A percentile compares a stretch with the other conserved stretches of the same genome.
These are phyloP conservation scores for Empis livida DNA, from an alignment of 2,888 invertebrate species.

Conservation along the genomic window DNA sequence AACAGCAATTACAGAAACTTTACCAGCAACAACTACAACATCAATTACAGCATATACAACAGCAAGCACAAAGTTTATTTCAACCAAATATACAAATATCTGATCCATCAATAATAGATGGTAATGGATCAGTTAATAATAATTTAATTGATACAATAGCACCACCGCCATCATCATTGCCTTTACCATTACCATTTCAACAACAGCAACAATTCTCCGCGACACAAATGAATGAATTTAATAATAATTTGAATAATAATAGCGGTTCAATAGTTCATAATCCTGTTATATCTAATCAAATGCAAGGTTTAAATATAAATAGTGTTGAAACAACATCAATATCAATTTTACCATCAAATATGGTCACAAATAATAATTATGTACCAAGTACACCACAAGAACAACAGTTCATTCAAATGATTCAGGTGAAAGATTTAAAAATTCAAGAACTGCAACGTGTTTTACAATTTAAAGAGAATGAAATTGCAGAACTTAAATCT, in stretches of 20 bases:
- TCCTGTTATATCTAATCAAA: conserved; percentile 25
- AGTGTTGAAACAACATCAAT: conserved; percentile 7
- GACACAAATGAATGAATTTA: neutral
- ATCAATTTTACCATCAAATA: conserved; percentile 18
- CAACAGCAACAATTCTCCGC: conserved; percentile 16
- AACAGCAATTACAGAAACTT: conserved; percentile 31
- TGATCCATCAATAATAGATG: neutral
- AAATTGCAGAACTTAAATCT: conserved; percentile 69
- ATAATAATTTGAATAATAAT: neutral
- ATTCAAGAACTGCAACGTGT: conserved; percentile 65
- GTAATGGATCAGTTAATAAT: neutral
- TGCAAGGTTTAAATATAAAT: conserved; percentile 28
- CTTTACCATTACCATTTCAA: conserved; percentile 10
- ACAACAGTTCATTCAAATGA: conserved; percentile 44
- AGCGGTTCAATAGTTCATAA: conserved; percentile 9
- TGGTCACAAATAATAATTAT: conserved; percentile 19
- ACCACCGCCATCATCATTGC: conserved; percentile 18
- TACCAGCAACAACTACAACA: conserved; percentile 23
- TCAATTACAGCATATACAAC: conserved; percentile 28
- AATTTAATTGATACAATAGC: conserved; percentile 13
- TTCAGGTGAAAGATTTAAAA: conserved; percentile 54
- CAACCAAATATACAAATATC: conserved; percentile 1
- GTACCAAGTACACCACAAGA: conserved; percentile 42
- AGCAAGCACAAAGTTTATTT: conserved; percentile 29
- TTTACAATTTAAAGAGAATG: conserved; percentile 59